These are phyloP conservation scores for Dolomedes plantarius DNA, from an alignment of 2,888 invertebrate genomes.

Conservation along the genomic window DNA sequence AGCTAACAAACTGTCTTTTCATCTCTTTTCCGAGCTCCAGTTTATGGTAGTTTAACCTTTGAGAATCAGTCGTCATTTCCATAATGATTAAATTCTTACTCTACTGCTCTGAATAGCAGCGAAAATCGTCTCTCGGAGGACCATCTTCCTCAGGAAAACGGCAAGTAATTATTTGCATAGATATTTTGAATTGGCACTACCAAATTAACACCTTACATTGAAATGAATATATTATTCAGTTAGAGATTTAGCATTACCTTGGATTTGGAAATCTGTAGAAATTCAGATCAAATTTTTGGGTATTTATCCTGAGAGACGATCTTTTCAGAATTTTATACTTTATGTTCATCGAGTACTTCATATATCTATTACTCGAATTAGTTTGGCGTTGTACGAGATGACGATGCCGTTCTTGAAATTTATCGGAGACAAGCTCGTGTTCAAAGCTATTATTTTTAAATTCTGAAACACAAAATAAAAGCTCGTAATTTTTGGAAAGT, in stretches of 20 bases:
- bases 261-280: neutral
- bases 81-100: conserved; percentile 41
- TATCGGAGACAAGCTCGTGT: neutral
- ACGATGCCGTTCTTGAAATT: neutral
- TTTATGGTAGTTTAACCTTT: conserved; percentile 38
- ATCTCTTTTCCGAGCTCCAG: conserved; percentile 16
- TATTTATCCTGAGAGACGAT: conserved; percentile 27
- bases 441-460: neutral
- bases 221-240: conserved; percentile 16
- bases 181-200: conserved; percentile 14
- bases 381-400: neutral
- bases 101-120: neutral
- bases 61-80: conserved; percentile 36
- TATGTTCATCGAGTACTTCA: neutral
- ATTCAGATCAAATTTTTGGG: too few species aligned
- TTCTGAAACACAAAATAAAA: neutral
- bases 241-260: neutral
- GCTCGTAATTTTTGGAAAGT: neutral
- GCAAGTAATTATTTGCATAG: conserved; percentile 18
- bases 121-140: conserved; percentile 26
- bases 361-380: neutral
- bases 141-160: conserved; percentile 30
- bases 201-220: conserved; percentile 32
- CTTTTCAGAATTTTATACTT: neutral
- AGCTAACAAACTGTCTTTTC: conserved; percentile 12